Evolutionary conservation across 2,888 invertebrate genomes (phyloP).

Genomic region (Flexamia atlantica): DNA sequence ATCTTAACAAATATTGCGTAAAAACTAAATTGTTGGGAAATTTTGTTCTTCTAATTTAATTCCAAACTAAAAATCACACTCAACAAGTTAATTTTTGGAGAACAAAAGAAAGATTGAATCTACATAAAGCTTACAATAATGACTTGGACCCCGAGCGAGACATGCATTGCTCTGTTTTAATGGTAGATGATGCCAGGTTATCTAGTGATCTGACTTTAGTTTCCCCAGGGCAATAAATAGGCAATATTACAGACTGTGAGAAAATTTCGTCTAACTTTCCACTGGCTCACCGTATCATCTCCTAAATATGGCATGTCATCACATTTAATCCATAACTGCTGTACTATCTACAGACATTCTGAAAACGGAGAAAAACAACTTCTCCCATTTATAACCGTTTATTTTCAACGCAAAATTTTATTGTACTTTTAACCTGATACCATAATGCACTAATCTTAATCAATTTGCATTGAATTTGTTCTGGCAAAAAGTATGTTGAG

Average conservation of each 20-base stretch:
- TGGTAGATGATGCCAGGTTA: neutral
- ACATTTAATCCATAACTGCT: neutral
- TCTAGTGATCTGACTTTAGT: neutral
- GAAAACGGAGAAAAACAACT: neutral
- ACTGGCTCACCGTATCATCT: neutral
- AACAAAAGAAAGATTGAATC: neutral
- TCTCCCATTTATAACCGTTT: no score
- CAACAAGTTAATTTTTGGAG: no score
- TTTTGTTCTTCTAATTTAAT: no score
- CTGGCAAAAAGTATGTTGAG: no score
- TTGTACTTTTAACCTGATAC: no score
- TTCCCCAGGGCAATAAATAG: neutral
- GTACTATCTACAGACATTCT: neutral
- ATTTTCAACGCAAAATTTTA: no score
- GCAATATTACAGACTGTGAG: slow-evolving; percentile 4
- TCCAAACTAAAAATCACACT: no score
- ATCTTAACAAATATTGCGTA: no score
- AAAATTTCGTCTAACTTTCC: slow-evolving; percentile 8
- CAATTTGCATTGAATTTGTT: no score
- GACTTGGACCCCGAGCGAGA: neutral
- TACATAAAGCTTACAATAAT: neutral
- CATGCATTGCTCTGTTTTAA: neutral
- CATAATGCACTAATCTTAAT: no score
- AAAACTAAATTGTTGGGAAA: no score
- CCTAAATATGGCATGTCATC: neutral